Base-by-base conservation (phyloP, 1,140 invertebrate species). In the Nilaparvata lugens region DNA sequence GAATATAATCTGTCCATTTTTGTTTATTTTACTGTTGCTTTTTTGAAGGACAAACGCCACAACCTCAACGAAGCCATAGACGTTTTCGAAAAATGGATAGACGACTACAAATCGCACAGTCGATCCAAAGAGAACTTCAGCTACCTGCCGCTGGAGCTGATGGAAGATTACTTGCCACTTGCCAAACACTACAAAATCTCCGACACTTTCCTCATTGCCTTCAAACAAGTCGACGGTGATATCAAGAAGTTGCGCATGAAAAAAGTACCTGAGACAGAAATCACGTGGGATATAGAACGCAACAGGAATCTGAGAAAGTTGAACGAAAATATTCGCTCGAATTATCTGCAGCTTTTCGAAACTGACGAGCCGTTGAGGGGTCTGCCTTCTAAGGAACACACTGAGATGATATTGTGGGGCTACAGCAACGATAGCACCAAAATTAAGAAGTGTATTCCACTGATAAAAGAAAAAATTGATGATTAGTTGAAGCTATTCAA, bases 201-300 rank as follows among this genome's bases (percentile, higher is more conserved):
- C 21, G 66, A 69, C 43, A 67, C 64, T 13, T 73, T 74, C 59
- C 54, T 72, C 2, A 54, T 68, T 62, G 69, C 68, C 6, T 74
- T 73, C 58, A 64, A 68, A 40, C 64, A 67, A n/a, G 70, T 56
- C 0, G 65, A 70, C 3, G 73, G 72, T 6, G 71, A 74, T 52
- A 67, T 72, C n/a, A 73, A 73, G 42, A 70, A 68, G 43, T 61
- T 75, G 11, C 68, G 74, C 5, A 66, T 62, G 11, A 63, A 67
- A 1, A 69, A 66, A 60, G 65, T 73, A n/a, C 52, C 65, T 13
- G 65, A 67, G 6, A 62, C 64, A 23, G 59, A 65, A 14, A 63
- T 70, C 2, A 75, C 74, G 0, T 76, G 74, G 74, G 74, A 76
- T 35, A 63, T 74, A 4, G 68, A 73, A 14, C 68, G 74, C 9